Percentiles rank a stretch among this genome's conserved stretches.
Evolutionary conservation across 2,888 invertebrate species (phyloP).

Genomic region (Tinea trinotella): DNA sequence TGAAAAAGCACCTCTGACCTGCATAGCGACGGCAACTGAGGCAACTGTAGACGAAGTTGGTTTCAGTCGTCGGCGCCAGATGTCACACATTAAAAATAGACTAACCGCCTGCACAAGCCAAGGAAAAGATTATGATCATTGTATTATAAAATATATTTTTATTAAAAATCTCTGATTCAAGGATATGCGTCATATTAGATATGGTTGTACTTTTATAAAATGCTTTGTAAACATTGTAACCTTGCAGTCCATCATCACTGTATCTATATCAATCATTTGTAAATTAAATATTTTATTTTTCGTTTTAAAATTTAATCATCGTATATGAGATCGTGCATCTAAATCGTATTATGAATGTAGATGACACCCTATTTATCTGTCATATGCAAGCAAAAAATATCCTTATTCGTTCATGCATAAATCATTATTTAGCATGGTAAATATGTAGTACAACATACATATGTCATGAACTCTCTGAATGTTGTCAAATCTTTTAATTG

Average conservation of each 20-base stretch:
- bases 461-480: not conserved
- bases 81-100: too few relatives aligned
- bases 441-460: not conserved
- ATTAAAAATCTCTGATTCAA: too few relatives aligned
- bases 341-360: not conserved
- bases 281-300: not conserved
- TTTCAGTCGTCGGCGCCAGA: too few relatives aligned
- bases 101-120: too few relatives aligned
- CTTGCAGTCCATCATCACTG: not conserved
- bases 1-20: too few relatives aligned
- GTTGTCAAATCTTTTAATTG: not conserved
- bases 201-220: not conserved
- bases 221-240: not conserved
- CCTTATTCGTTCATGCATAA: not conserved
- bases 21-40: too few relatives aligned
- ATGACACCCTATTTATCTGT: not conserved
- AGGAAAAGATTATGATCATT: too few relatives aligned
- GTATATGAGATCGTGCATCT: not conserved
- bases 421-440: not conserved
- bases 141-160: too few relatives aligned
- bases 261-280: not conserved
- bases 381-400: not conserved
- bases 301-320: not conserved
- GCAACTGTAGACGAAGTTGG: too few relatives aligned
- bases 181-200: too few relatives aligned